These are phyloP conservation scores for Lepidothrix coronata DNA, from an alignment of 2,113 vertebrate species.

Conservation along the genomic window DNA sequence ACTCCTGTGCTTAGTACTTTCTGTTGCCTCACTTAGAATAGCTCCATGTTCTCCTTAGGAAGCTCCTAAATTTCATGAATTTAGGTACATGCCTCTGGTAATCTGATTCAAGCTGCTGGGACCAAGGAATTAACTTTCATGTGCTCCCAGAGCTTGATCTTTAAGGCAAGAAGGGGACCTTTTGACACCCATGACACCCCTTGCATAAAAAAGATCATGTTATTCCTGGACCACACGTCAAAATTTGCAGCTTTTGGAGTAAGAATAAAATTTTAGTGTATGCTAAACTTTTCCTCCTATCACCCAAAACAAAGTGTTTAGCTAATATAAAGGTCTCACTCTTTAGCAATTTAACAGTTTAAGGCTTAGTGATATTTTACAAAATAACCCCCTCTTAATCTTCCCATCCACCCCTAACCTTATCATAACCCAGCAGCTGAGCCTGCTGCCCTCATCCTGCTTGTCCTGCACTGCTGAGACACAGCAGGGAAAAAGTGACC, in stretches of 20 bases:
- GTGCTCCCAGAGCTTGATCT: background rate
- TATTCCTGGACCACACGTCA: background rate
- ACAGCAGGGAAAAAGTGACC: background rate
- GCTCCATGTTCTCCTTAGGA: background rate
- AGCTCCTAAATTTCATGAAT: background rate
- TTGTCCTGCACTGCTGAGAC: background rate
- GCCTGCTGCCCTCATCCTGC: background rate
- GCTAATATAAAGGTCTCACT: background rate
- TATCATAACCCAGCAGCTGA: background rate
- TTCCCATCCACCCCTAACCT: background rate
- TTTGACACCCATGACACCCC: background rate
- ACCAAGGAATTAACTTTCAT: background rate
- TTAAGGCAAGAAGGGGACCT: background rate
- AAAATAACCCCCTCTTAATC: background rate
- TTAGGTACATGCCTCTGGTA: background rate
- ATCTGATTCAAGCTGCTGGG: background rate
- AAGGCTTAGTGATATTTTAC: background rate
- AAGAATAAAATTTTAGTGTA: background rate
- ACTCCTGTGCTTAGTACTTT: background rate
- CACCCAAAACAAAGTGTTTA: background rate
- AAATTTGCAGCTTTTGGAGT: background rate
- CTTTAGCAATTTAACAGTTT: background rate
- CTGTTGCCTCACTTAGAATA: background rate
- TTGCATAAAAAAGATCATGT: background rate
- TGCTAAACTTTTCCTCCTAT: background rate